Evolutionary conservation across 2,888 invertebrate genomes (phyloP).

Genomic region (Spisula solida): DNA sequence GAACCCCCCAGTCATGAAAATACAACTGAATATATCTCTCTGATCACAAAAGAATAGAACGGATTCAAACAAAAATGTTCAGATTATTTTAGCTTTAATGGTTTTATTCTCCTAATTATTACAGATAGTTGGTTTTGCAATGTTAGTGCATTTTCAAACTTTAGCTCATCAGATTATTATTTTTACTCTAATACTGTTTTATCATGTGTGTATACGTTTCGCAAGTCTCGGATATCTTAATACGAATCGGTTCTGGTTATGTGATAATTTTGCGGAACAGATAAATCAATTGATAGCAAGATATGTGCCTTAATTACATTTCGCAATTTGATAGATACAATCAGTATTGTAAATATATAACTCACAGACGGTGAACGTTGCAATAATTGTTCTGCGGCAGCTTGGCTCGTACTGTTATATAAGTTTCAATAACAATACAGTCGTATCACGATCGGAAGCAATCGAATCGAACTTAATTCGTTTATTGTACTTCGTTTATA

Average conservation of each 20-base stretch:
- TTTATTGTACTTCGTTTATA: no score
- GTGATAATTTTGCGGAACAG: background rate
- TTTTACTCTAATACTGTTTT: background rate
- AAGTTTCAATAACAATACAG: no score
- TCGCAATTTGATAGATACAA: conserved; percentile 1
- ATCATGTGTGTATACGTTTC: background rate
- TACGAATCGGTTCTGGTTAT: background rate
- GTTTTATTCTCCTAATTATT: no score
- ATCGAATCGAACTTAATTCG: no score
- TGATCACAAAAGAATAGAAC: no score
- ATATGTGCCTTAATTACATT: background rate
- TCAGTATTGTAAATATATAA: background rate
- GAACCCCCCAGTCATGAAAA: no score
- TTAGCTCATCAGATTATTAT: background rate
- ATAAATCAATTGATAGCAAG: conserved; percentile 1
- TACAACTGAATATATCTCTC: no score
- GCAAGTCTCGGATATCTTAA: background rate
- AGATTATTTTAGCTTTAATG: no score
- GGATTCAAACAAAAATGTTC: no score
- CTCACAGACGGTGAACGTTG: background rate
- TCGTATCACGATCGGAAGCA: no score
- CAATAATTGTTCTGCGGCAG: background rate
- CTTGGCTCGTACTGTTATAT: background rate
- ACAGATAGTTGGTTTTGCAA: no score
- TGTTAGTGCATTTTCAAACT: background rate